Conservation (phyloP, 2,797 vertebrate genomes). For the Anas capensis region DNA sequence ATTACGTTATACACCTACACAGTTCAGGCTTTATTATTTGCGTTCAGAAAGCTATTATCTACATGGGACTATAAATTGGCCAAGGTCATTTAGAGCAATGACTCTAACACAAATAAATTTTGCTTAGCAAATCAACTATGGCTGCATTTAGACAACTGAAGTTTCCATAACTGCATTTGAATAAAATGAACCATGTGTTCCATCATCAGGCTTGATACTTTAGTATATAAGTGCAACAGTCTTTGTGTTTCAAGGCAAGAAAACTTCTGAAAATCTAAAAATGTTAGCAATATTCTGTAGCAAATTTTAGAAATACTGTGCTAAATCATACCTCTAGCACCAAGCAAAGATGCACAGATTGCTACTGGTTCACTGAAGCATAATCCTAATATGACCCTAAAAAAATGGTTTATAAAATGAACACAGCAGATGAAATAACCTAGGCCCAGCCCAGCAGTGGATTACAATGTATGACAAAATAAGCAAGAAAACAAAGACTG, state of each 20-base stretch:
- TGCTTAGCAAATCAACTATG: not conserved
- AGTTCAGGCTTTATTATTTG: not conserved
- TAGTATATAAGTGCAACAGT: not conserved
- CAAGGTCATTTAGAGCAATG: not conserved
- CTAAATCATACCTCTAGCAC: not conserved
- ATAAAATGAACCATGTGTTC: not conserved
- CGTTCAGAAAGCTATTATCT: conserved; percentile 20
- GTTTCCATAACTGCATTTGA: not conserved
- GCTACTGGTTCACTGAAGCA: not conserved
- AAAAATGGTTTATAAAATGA: not conserved
- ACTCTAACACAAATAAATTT: conserved; percentile 10
- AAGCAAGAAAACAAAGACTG: not conserved
- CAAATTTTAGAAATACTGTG: not conserved
- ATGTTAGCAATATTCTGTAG: not conserved
- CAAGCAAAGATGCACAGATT: not conserved
- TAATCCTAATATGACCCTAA: not conserved
- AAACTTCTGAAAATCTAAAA: not conserved
- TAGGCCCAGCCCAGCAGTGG: not conserved
- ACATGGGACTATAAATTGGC: not conserved
- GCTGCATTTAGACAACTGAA: not conserved
- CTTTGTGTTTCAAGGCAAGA: not conserved
- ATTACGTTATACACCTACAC: not conserved
- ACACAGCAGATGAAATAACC: not conserved
- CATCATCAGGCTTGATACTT: not conserved
- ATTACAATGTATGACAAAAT: accelerated